phyloP scores from a whole-genome alignment of 2,113 vertebrate species.

The Lophius piscatorius region DNA sequence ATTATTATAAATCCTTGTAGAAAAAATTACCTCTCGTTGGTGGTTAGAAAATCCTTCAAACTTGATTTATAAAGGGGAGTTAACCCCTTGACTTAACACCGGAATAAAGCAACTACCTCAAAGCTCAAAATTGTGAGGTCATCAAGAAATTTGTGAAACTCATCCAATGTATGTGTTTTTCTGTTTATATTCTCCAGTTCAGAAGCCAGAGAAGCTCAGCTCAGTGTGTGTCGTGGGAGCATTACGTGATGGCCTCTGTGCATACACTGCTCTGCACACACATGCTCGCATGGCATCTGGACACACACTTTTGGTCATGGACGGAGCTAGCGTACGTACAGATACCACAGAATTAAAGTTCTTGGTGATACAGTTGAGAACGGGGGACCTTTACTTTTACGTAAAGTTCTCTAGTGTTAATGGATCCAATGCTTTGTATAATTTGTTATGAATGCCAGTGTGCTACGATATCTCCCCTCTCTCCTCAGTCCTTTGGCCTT shows the following conservation, averaged over 20 bases:
- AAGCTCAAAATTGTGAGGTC: neutral
- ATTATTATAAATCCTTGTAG: no score
- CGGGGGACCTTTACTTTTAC: no score
- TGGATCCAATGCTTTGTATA: no score
- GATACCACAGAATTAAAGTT: neutral
- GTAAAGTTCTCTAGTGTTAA: no score
- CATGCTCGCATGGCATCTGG: conserved; percentile 85
- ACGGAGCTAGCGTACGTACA: conserved; percentile 91
- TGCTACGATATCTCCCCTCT: neutral
- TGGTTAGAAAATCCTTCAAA: no score
- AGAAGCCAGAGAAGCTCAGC: conserved; percentile 89
- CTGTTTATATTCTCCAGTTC: conserved; percentile 76
- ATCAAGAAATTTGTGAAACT: neutral
- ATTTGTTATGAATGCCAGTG: no score
- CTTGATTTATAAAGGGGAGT: no score
- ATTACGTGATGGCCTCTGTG: conserved; percentile 87
- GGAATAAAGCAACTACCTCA: no score
- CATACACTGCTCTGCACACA: conserved; percentile 92
- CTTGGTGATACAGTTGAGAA: no score
- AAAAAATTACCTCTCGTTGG: no score
- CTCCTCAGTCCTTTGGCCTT: conserved; percentile 85
- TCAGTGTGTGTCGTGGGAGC: conserved; percentile 85
- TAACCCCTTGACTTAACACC: no score
- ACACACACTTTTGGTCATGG: conserved; percentile 88
- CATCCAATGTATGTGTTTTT: neutral